phyloP scores from a whole-genome alignment of 1,140 invertebrate genomes.

The Bombus soroeensis region DNA sequence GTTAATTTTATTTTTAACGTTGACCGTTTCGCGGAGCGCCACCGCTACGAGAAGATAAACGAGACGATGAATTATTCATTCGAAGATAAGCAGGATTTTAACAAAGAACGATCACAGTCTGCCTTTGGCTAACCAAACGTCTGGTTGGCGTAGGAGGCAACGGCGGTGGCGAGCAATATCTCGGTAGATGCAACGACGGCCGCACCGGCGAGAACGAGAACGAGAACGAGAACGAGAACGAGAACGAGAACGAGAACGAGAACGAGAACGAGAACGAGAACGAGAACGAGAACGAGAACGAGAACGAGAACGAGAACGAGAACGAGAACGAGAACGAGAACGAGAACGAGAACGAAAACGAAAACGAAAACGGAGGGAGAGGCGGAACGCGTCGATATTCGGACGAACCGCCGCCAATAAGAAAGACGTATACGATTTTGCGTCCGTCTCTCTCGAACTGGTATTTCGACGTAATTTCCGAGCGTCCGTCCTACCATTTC shows the following conservation, averaged over 20 bases:
- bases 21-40: slow-evolving; percentile 18
- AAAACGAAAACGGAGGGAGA: not conserved
- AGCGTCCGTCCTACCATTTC: not conserved
- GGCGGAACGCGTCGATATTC: slow-evolving; percentile 19
- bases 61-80: slow-evolving; percentile 55
- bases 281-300: not conserved
- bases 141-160: not conserved
- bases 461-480: slow-evolving; percentile 41
- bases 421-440: slow-evolving; percentile 15
- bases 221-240: not conserved
- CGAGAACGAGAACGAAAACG: not conserved
- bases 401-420: slow-evolving; percentile 35
- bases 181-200: not conserved
- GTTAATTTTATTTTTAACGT: slow-evolving; percentile 52
- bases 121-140: not conserved
- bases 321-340: not conserved
- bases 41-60: slow-evolving; percentile 16
- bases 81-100: slow-evolving; percentile 48
- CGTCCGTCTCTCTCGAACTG: not conserved
- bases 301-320: not conserved
- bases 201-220: not conserved
- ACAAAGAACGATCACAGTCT: slow-evolving; percentile 37
- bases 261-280: not conserved
- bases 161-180: not conserved
- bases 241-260: not conserved